Evolutionary conservation across 2,888 invertebrate genomes (phyloP).

Genomic region (Bellardia pandia): DNA sequence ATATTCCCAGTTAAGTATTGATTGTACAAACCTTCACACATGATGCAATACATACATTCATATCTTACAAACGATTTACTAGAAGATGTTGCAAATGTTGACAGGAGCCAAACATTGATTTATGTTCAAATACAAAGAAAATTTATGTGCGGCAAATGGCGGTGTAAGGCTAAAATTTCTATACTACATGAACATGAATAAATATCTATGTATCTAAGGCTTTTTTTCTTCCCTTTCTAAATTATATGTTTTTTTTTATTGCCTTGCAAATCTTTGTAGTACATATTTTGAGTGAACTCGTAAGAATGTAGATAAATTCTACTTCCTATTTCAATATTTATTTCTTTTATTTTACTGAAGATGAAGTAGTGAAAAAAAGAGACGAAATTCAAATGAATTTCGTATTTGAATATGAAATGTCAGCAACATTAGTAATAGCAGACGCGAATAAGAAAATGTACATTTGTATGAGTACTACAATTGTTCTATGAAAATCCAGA

Average conservation of each 20-base stretch:
- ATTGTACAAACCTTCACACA: conserved; percentile 20
- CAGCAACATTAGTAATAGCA: conserved; percentile 78
- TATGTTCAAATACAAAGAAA: conserved; percentile 79
- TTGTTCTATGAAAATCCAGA: conserved; percentile 26
- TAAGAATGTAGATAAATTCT: conserved; percentile 47
- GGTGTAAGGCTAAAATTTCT: conserved; percentile 50
- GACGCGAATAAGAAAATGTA: conserved; percentile 63
- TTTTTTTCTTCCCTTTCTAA: conserved; percentile 3
- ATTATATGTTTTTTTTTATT: neutral
- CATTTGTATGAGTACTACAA: conserved; percentile 20
- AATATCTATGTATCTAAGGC: neutral
- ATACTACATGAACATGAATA: conserved; percentile 3
- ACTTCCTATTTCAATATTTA: conserved; percentile 3
- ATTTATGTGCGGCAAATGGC: conserved; percentile 80
- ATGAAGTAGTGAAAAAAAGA: conserved; percentile 11
- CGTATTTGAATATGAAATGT: conserved; percentile 81
- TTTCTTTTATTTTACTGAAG: conserved; percentile 11
- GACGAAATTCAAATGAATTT: conserved; percentile 71
- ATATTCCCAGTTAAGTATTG: conserved; percentile 18
- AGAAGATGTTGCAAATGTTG: conserved; percentile 73
- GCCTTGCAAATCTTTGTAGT: conserved; percentile 2
- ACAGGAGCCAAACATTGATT: conserved; percentile 82
- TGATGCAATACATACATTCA: conserved; percentile 23
- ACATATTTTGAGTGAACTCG: conserved; percentile 40
- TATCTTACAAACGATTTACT: conserved; percentile 70